A percentile compares a stretch with the other conserved stretches of the same genome.
These are phyloP conservation scores for Diglossa cyanea DNA, from an alignment of 2,797 vertebrate species.

Conservation along the genomic window DNA sequence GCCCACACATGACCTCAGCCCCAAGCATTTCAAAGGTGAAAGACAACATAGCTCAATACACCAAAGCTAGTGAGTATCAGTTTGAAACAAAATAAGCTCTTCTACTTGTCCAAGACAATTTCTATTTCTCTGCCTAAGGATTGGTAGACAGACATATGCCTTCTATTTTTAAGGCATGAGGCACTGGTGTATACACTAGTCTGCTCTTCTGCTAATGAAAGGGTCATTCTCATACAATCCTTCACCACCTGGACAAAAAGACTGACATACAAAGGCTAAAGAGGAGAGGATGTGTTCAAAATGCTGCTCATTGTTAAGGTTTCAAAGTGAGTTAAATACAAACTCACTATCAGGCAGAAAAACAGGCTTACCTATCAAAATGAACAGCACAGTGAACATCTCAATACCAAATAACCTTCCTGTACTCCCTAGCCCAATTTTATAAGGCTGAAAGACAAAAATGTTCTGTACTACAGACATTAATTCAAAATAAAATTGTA, in stretches of 20 bases:
- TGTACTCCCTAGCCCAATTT: background rate
- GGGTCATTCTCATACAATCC: background rate
- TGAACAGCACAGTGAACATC: background rate
- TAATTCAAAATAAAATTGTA: background rate
- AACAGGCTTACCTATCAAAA: background rate
- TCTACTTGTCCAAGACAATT: background rate
- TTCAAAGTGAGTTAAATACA: background rate
- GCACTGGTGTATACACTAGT: background rate
- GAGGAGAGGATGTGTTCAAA: background rate
- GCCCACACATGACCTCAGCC: background rate
- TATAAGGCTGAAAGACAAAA: background rate
- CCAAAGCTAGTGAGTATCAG: background rate
- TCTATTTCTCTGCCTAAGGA: background rate
- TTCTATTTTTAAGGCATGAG: background rate
- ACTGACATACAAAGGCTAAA: background rate
- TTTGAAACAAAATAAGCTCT: background rate
- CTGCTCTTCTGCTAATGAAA: background rate
- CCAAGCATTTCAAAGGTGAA: background rate
- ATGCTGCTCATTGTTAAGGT: background rate
- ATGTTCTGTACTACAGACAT: background rate
- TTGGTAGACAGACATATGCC: rapidly evolving
- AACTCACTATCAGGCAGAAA: background rate
- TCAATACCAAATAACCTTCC: background rate
- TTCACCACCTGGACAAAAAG: background rate
- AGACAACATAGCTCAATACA: background rate